phyloP scores from a whole-genome alignment of 2,797 vertebrate species.

The Phrynocephalus vlangalii region DNA sequence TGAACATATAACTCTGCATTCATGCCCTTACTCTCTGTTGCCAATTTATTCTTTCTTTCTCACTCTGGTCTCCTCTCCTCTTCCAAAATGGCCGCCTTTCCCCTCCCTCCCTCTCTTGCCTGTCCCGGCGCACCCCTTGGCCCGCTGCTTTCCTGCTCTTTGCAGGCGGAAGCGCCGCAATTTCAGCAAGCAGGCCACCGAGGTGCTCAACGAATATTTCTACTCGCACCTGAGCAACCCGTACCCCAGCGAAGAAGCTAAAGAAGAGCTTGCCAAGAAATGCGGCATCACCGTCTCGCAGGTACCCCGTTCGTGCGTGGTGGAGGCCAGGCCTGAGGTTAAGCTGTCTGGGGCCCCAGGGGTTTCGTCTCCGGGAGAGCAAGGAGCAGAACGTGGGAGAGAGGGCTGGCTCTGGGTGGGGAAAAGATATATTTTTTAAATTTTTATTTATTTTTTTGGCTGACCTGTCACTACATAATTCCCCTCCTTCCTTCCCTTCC shows the following conservation, averaged over 20 bases:
- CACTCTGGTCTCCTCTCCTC: neutral
- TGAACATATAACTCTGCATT: neutral
- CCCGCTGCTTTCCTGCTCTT: neutral
- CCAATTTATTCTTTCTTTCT: neutral
- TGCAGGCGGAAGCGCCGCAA: constrained; percentile 73
- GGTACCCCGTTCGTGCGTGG: constrained; percentile 47
- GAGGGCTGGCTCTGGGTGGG: neutral
- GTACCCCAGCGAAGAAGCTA: constrained; percentile 76
- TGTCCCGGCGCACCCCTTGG: too few relatives aligned
- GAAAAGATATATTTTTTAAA: too few relatives aligned
- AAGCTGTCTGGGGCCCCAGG: neutral
- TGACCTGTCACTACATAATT: constrained; percentile 19
- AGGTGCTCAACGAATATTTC: constrained; percentile 77
- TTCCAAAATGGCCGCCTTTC: neutral
- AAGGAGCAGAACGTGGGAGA: neutral
- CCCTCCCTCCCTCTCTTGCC: neutral
- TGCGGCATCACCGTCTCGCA: constrained; percentile 77
- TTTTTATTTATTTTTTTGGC: neutral
- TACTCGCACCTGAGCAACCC: constrained; percentile 78
- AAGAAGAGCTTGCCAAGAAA: constrained; percentile 77
- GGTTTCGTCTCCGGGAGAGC: neutral
- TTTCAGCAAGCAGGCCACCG: constrained; percentile 78
- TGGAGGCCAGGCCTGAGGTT: constrained; percentile 4
- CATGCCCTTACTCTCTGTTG: neutral
- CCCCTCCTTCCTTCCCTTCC: constrained; percentile 16